Base-by-base conservation (phyloP, 2,797 vertebrate genomes). In the Liasis olivaceus region DNA sequence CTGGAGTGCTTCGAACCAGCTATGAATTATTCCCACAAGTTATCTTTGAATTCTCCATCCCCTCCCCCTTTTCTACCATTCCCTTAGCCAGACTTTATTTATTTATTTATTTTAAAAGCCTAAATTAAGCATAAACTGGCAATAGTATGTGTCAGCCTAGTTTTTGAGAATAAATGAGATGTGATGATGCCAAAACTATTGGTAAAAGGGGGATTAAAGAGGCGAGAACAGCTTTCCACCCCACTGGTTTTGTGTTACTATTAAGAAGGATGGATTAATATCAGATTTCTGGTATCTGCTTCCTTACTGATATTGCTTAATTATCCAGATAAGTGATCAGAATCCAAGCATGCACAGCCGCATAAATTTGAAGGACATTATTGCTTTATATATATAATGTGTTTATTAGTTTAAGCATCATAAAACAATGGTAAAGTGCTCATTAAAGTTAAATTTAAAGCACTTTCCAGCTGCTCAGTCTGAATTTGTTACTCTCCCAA, bases 251-350 rank as follows among this genome's bases (percentile, higher is more conserved):
- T 59, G 90, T 9, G 87, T 95, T 95, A 94, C 96, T 97, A 97
- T 98, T 97, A 98, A 98, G 96, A 97, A 96, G 96, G 94, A 93
- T 0, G 97, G 97, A 98, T 98, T 98, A 98, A 98, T 98, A 98
- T 97, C 98, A 98, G 95, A 97, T 97, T 98, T 97, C 95, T 62
- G 95, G 95, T 98, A 97, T 98, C 98, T 97, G 97, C 95, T 96
- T 97, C 94, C 97, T 97, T 91, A 96, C 97, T 97, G 97, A 98
- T 98, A 97, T 95, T 97, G 97, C 97, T 97, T 98, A 98, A 98
- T 98, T 98, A 98, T 97, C 97, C 98, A 98, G 97, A 98, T 98
- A 98, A 98, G 95, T 97, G 97, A 98, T 98, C 97, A 95, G 95
- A 96, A 96, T 97, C 97, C 97, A 96, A 97, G 96, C 95, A 94